Conservation (phyloP, 2,797 vertebrate genomes). For the Monodelphis domestica region DNA sequence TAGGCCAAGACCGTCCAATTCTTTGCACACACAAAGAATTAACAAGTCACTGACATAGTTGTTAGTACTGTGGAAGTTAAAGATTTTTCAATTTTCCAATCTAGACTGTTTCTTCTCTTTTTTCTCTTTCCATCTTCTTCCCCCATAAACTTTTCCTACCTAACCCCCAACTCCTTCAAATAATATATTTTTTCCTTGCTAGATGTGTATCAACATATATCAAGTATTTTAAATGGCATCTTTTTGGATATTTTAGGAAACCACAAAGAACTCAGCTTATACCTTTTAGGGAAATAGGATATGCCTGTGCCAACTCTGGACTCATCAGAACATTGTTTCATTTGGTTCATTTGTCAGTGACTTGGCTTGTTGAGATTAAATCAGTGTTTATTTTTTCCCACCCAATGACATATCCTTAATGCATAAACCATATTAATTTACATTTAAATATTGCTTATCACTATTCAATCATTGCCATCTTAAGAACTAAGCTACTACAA, state of each 20-base stretch:
- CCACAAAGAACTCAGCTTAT: constrained; percentile 37
- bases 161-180: too few species aligned
- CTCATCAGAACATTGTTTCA: background rate
- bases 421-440: background rate
- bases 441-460: constrained; percentile 30
- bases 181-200: background rate
- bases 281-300: constrained; percentile 41
- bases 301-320: constrained; percentile 30
- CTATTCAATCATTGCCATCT: constrained; percentile 9
- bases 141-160: background rate
- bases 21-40: background rate
- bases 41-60: background rate
- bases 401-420: background rate
- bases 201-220: background rate
- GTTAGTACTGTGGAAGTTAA: background rate
- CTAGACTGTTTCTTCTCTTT: background rate
- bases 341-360: constrained; percentile 18
- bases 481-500: background rate
- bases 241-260: constrained; percentile 57
- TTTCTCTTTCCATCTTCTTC: background rate
- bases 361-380: background rate
- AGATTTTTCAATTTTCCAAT: background rate
- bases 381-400: background rate
- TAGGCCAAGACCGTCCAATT: background rate
- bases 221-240: constrained; percentile 6